Percentiles rank a stretch among this genome's conserved stretches.
phyloP scores from a whole-genome alignment of 2,797 vertebrate species.

The Kryptolebias ocellatus region DNA sequence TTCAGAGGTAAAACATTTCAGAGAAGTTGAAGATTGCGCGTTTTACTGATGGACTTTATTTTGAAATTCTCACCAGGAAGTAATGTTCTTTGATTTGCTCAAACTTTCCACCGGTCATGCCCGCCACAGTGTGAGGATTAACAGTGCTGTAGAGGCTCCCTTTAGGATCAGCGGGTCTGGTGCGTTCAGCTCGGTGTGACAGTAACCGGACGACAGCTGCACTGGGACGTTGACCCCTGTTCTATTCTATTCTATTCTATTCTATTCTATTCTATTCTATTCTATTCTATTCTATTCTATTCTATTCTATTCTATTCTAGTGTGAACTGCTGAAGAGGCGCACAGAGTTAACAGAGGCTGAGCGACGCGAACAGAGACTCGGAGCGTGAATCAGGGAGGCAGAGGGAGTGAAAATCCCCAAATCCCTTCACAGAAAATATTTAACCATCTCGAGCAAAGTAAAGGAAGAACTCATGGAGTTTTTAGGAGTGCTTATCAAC shows the following conservation, averaged over 20 bases:
- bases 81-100: rapidly evolving
- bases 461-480: constrained; percentile 9
- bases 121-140: constrained; percentile 55
- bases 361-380: constrained; percentile 24
- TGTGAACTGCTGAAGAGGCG: constrained; percentile 40
- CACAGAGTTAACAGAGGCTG: constrained; percentile 35
- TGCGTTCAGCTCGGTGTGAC: constrained; percentile 18
- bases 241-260: not conserved
- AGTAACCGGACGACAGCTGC: constrained; percentile 19
- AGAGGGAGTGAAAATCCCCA: constrained; percentile 24
- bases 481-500: not conserved
- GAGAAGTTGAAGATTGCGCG: no score
- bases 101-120: not conserved
- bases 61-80: constrained; percentile 50
- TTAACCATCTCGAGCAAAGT: not conserved
- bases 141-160: constrained; percentile 50
- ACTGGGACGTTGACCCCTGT: constrained; percentile 8
- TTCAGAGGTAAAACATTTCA: no score
- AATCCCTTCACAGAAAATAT: constrained; percentile 15
- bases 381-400: constrained; percentile 14
- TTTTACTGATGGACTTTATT: constrained; percentile 36
- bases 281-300: not conserved
- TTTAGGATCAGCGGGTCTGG: constrained; percentile 44
- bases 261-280: not conserved
- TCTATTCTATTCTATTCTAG: not conserved